phyloP scores from a whole-genome alignment of 2,888 invertebrate genomes.

The Ligdia adustata region DNA sequence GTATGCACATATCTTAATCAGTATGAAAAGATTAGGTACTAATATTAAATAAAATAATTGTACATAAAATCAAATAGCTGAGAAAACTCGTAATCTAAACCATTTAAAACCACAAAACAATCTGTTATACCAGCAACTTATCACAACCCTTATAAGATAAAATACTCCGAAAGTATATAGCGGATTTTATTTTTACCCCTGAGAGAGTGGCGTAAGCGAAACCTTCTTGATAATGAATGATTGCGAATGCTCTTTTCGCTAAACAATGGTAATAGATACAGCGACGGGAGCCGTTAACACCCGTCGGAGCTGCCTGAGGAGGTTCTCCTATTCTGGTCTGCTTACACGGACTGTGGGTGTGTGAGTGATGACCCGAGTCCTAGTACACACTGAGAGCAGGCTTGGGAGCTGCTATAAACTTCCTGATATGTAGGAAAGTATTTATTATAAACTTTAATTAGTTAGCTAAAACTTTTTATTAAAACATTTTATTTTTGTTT shows the following conservation, averaged over 20 bases:
- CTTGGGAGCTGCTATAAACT: too few species aligned
- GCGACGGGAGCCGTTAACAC: conserved; percentile 71
- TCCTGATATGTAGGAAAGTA: too few species aligned
- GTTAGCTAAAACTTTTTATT: too few species aligned
- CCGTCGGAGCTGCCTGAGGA: conserved; percentile 51
- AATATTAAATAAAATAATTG: background rate
- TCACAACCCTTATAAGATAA: too few species aligned
- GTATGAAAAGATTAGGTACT: too few species aligned
- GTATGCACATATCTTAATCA: too few species aligned
- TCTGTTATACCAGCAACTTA: too few species aligned
- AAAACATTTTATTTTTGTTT: too few species aligned
- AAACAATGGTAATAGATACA: conserved; percentile 84
- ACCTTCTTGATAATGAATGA: conserved; percentile 71
- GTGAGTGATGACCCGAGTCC: conserved; percentile 38
- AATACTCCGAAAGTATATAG: conserved; percentile 21
- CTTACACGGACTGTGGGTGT: conserved; percentile 41
- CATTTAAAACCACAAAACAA: too few species aligned
- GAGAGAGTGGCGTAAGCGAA: conserved; percentile 21
- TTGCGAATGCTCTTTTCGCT: conserved; percentile 74
- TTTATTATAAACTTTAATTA: too few species aligned
- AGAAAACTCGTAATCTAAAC: background rate
- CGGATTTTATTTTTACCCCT: conserved; percentile 40
- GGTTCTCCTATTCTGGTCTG: conserved; percentile 34
- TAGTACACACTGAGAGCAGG: conserved; percentile 23
- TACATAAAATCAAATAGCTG: background rate